Evolutionary conservation across 2,888 invertebrate species (phyloP).

Genomic region (Zhuqinia jingwanae): DNA sequence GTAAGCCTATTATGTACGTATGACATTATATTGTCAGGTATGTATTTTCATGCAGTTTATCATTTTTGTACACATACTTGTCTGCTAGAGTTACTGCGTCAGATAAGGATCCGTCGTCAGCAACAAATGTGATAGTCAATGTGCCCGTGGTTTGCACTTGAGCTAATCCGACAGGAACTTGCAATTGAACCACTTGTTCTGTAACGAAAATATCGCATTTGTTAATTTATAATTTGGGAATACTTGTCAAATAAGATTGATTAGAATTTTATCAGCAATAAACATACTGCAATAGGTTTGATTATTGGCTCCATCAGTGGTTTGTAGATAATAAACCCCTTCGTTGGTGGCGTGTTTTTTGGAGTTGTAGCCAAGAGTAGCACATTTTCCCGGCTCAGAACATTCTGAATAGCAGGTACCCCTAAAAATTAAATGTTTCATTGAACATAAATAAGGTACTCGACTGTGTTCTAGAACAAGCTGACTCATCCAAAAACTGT

Average conservation of each 20-base stretch:
- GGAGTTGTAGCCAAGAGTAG: conserved; percentile 73
- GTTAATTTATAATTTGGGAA: background rate
- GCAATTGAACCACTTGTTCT: conserved; percentile 76
- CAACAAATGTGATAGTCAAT: conserved; percentile 69
- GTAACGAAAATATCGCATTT: background rate
- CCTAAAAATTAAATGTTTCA: conserved; percentile 48
- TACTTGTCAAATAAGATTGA: conserved; percentile 2
- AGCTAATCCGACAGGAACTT: conserved; percentile 58
- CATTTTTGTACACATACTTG: conserved; percentile 37
- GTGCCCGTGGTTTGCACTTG: conserved; percentile 74
- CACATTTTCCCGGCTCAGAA: conserved; percentile 67
- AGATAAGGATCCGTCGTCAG: conserved; percentile 68
- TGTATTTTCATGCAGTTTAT: too few species aligned
- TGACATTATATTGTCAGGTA: too few species aligned
- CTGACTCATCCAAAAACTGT: background rate
- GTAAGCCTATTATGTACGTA: too few species aligned
- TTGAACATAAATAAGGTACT: too few species aligned
- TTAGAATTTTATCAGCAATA: background rate
- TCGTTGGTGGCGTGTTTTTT: conserved; percentile 45
- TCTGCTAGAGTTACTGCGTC: conserved; percentile 66
- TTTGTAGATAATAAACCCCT: conserved; percentile 76
- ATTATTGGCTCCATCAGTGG: conserved; percentile 70
- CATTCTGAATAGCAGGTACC: conserved; percentile 76
- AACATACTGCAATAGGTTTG: conserved; percentile 75
- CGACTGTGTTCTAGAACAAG: too few species aligned